Base-by-base conservation (phyloP, 2,888 invertebrate species). In the Philaethria dido region DNA sequence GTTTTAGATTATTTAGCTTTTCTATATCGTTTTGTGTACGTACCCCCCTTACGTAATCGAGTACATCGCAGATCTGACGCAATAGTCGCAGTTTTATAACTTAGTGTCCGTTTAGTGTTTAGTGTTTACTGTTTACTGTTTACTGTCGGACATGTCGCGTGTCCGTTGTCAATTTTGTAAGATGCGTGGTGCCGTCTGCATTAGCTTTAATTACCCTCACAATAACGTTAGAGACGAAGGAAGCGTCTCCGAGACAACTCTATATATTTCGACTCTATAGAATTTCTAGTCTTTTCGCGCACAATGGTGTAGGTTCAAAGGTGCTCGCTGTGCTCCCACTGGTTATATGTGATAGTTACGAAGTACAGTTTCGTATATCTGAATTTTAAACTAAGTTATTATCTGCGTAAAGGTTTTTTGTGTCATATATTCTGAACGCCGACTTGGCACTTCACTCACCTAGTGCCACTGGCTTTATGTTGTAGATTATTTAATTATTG, bases 241-340 rank as follows among this genome's bases (percentile, higher is more conserved):
- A 60, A 60, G 22, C 29, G 45, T 60, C 60, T 60, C 60, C 25
- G 45, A 33, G 44, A 60, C 60, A 47, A 29, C 45, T 39, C 39
- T 55, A 22, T 57, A 42, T 57, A 57, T 64, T 45, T 64, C 47
- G 55, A 64, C 36, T 80, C 82, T 82, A 80, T 83, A 85, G 82
- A 79, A 79, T 80, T 86, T 92, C 92, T 92, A 92, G 92, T 92
- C 92, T 87, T 85, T 82, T 85, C 78, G 86, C 89, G 92, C 92
- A 92, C 91, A 92, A 91, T 82, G 80, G 77, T 84, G 80, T 82
- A 83, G 83, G 82, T 82, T 82, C 78, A 83, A 84, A 84, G 91
- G 90, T 91, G 91, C 92, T 71, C 64, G 64, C 68, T 89, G 85
- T 70, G 81, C 83, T 84, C 85, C 84, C 87, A 82, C 86, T 83